Evolutionary conservation across 2,888 invertebrate species (phyloP).

Genomic region (Cancer borealis): DNA sequence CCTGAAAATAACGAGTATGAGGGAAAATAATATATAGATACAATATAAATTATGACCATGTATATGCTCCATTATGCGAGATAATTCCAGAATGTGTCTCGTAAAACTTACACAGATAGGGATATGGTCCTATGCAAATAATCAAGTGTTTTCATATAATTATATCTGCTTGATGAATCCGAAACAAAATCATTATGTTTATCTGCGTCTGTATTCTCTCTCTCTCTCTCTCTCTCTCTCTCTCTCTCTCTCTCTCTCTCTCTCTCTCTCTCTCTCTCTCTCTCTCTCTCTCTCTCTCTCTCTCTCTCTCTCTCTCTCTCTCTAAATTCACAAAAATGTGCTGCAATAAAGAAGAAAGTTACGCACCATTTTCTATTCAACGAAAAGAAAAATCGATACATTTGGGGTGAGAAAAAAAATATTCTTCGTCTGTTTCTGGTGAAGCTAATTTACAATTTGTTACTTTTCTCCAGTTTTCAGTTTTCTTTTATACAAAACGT

Average conservation of each 20-base stretch:
- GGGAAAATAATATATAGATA: too few species aligned
- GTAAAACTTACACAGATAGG: not conserved
- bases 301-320: not conserved
- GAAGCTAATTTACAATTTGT: conserved; percentile 25
- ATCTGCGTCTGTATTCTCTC: not conserved
- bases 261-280: not conserved
- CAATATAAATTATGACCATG: too few species aligned
- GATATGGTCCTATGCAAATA: not conserved
- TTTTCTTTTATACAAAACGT: not conserved
- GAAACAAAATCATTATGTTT: not conserved
- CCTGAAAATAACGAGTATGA: too few species aligned
- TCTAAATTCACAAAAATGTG: not conserved
- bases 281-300: conserved; percentile 15
- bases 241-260: not conserved
- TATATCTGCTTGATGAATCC: not conserved
- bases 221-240: conserved; percentile 32
- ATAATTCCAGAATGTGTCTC: not conserved
- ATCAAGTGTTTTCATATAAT: not conserved
- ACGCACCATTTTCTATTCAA: conserved; percentile 25
- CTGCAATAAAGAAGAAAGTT: not conserved
- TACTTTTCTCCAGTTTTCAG: not conserved
- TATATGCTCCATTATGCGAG: not conserved
- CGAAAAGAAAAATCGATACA: not conserved
- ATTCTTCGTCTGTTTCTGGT: not conserved
- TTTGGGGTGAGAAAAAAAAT: not conserved